Evolutionary conservation across 37 sponge, comb jelly and placozoan genomes (phyloP).

Genomic region (Dysidea cf. avara): DNA sequence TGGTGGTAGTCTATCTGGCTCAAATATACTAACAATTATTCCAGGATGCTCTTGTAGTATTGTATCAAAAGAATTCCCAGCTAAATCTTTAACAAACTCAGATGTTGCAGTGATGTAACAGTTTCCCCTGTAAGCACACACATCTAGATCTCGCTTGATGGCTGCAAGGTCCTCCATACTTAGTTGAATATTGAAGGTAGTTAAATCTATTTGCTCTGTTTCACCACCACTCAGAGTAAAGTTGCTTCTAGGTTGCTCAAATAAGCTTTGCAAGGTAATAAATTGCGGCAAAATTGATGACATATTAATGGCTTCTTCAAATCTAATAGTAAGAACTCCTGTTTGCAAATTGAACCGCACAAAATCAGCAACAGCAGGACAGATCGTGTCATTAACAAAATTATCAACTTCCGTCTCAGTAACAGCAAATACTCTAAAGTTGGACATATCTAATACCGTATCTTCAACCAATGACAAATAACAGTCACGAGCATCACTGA

Average conservation of each 20-base stretch:
- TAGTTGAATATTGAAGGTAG: constrained; percentile 39
- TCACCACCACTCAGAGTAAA: constrained; percentile 71
- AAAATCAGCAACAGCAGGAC: constrained; percentile 65
- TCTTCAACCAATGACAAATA: constrained; percentile 50
- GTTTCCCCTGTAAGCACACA: constrained; percentile 83
- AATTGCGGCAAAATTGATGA: constrained; percentile 40
- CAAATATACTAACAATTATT: constrained; percentile 58
- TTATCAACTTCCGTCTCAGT: constrained; percentile 9
- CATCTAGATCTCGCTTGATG: constrained; percentile 47
- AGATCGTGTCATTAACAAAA: constrained; percentile 66
- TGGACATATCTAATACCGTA: constrained; percentile 65
- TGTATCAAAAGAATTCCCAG: constrained; percentile 65
- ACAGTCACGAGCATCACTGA: constrained; percentile 41
- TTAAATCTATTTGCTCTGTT: constrained; percentile 25
- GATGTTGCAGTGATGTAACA: constrained; percentile 65
- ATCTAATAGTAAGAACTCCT: constrained; percentile 64
- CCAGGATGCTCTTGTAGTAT: constrained; percentile 47
- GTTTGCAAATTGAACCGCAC: constrained; percentile 71
- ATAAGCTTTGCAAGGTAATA: constrained; percentile 76
- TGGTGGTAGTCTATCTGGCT: constrained; percentile 58
- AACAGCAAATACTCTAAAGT: constrained; percentile 33
- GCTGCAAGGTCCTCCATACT: constrained; percentile 66
- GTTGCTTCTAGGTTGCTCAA: constrained; percentile 56
- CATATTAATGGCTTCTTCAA: constrained; percentile 70
- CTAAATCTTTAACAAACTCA: constrained; percentile 47